phyloP scores from a whole-genome alignment of 2,888 invertebrate species.

The Monochamus alternatus region DNA sequence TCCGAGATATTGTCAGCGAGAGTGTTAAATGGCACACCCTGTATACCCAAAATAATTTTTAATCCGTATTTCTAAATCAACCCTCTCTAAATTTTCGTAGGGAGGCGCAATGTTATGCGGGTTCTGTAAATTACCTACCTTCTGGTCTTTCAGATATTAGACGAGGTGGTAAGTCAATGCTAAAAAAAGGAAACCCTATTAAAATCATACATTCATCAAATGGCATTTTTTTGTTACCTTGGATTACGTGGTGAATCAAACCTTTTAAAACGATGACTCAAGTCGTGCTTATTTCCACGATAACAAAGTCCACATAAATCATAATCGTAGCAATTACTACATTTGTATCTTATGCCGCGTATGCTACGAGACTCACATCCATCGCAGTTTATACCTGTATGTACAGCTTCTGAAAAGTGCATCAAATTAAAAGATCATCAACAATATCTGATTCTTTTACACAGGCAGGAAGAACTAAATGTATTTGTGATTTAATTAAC shows the following conservation, averaged over 20 bases:
- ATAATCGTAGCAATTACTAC: conserved; percentile 84
- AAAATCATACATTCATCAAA: neutral
- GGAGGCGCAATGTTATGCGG: no score
- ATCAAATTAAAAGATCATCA: neutral
- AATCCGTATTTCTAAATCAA: no score
- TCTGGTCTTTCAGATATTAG: conserved; percentile 79
- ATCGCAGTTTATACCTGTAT: conserved; percentile 79
- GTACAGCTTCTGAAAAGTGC: conserved; percentile 22
- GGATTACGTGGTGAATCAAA: conserved; percentile 80
- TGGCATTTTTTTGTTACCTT: conserved; percentile 73
- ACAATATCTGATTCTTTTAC: no score
- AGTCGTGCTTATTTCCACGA: conserved; percentile 86
- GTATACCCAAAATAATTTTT: no score
- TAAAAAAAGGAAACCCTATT: conserved; percentile 62
- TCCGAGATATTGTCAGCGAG: no score
- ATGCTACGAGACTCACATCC: conserved; percentile 82
- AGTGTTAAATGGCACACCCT: no score
- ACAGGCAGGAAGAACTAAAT: no score
- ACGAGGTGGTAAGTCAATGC: conserved; percentile 81
- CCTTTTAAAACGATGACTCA: conserved; percentile 83
- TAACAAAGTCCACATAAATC: conserved; percentile 90
- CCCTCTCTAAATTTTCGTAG: no score
- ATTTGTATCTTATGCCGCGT: conserved; percentile 88
- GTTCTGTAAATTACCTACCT: neutral
- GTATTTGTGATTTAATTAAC: no score